Base-by-base conservation (phyloP, 2,888 invertebrate genomes). In the Sesia apiformis region DNA sequence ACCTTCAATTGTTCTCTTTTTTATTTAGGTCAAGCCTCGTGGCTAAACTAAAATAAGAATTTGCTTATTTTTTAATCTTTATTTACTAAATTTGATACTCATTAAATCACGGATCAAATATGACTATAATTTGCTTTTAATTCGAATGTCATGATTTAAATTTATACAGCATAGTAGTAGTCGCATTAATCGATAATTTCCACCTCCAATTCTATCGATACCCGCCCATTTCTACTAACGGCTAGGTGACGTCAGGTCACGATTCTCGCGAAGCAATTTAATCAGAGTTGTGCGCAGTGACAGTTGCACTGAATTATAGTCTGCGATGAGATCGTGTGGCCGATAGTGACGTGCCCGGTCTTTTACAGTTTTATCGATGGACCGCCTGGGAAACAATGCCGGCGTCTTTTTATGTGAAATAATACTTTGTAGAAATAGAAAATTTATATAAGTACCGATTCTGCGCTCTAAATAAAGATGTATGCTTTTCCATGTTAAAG, bases 201-300 rank as follows among this genome's bases (percentile, higher is more conserved):
- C 39, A 23, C 38, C 5, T 38, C 39, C 39, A 40, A 40, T 54
- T 57, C 59, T 62, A 65, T 62, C 63, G 62, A 64, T 55, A 55
- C 57, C 56, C 58, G 61, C 63, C 57, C 60, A 59, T 52, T 52
- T 60, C 60, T 66, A 65, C 58, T 60, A 61, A 59, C 38, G 49
- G 52, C 58, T 43, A 56, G 69, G 63, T 81, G 81, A 83, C 76
- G 77, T 81, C 78, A 79, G 64, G 72, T 77, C 83, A 84, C 83
- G 83, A 84, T 60, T 65, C 60, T 50, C 59, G 61, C 65, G 66
- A 66, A 74, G 72, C 70, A 76, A 75, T 80, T 73, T 78, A 77
- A 81, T 81, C 76, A 76, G 65, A 67, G 69, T 60, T 62, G 62
- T 58, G 64, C 63, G 60, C 69, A 76, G 74, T 78, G 80, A 80